Percentiles rank a stretch among this genome's conserved stretches.
Conservation (phyloP, 2,888 invertebrate species). For the Steromphala cineraria region DNA sequence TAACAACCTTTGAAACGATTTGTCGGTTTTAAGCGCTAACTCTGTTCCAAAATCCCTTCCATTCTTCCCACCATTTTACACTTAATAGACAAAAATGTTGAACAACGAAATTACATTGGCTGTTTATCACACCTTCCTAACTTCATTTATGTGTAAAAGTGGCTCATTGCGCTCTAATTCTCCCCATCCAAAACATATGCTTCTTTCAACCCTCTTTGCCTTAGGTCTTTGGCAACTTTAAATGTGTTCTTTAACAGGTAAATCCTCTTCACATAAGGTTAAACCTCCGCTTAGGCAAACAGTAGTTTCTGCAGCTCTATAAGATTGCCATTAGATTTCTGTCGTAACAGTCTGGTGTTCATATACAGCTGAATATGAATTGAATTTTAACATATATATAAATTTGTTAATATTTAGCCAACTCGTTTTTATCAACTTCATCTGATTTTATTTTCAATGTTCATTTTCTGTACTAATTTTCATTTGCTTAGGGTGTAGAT, state of each 20-base stretch:
- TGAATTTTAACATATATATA: no score
- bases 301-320: not conserved
- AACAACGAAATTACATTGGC: no score
- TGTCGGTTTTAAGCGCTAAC: not conserved
- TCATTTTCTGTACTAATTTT: no score
- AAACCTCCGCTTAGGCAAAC: not conserved
- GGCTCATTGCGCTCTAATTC: not conserved
- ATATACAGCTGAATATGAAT: no score
- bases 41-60: not conserved
- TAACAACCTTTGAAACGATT: not conserved
- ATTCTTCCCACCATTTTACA: not conserved
- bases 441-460: no score
- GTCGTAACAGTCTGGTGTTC: no score
- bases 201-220: not conserved
- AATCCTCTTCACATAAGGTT: not conserved
- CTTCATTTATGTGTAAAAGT: not conserved
- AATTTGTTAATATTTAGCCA: no score
- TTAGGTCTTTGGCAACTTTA: not conserved
- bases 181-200: conserved; percentile 4
- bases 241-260: not conserved
- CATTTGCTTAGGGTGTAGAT: no score
- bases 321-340: not conserved
- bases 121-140: not conserved
- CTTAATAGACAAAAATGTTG: no score
- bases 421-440: no score